Evolutionary conservation across 92 coral and sea anemone species (phyloP).

Genomic region (Plumapathes pennacea): DNA sequence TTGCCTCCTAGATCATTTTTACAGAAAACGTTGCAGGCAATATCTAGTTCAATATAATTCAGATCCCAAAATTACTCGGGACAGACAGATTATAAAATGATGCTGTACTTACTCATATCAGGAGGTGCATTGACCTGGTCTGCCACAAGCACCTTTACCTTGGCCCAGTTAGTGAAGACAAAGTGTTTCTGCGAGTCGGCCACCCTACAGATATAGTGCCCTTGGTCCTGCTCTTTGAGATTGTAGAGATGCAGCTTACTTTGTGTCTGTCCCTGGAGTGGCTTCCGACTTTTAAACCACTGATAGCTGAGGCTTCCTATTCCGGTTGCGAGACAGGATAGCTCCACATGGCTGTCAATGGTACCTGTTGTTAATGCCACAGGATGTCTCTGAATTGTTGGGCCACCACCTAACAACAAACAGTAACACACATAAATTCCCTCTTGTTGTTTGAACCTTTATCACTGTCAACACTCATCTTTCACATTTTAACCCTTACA

Average conservation of each 20-base stretch:
- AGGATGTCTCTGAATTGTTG: too few species aligned
- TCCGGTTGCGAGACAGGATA: constrained; percentile 70
- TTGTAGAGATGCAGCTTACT: constrained; percentile 44
- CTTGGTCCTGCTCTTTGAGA: constrained; percentile 47
- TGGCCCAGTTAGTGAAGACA: constrained; percentile 76
- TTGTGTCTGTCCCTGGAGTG: constrained; percentile 40
- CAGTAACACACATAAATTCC: too few species aligned
- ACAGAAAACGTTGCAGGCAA: too few species aligned
- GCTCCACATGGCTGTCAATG: constrained; percentile 30
- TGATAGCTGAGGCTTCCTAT: constrained; percentile 62
- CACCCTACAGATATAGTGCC: constrained; percentile 80
- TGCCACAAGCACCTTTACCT: constrained; percentile 36
- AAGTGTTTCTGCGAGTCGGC: constrained; percentile 57
- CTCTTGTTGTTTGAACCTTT: too few species aligned
- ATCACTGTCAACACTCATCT: too few species aligned
- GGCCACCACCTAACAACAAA: too few species aligned
- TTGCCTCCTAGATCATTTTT: too few species aligned
- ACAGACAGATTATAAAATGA: too few species aligned
- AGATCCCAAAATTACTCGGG: too few species aligned
- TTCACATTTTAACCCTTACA: too few species aligned
- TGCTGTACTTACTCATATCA: constrained; percentile 17
- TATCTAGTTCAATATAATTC: too few species aligned
- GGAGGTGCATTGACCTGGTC: neutral
- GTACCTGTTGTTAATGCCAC: too few species aligned
- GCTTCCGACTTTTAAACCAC: constrained; percentile 78